A percentile compares a stretch with the other conserved stretches of the same genome.
phyloP scores from a whole-genome alignment of 1,140 invertebrate species.

The Leptonema lineaticorne region DNA sequence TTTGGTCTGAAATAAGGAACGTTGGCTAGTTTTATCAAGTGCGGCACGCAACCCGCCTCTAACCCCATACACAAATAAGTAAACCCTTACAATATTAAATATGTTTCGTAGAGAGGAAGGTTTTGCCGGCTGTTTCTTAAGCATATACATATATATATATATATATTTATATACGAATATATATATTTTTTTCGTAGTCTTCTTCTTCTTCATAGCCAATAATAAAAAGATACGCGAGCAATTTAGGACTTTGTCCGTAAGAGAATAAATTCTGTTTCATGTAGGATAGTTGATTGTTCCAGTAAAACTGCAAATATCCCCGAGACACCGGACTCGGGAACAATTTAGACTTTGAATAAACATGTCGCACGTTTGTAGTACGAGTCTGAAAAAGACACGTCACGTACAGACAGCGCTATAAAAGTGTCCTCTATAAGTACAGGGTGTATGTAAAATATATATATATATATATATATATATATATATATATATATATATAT shows the following conservation, averaged over 20 bases:
- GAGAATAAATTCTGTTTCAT: background rate
- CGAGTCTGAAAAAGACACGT: too few species aligned
- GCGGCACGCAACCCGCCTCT: background rate
- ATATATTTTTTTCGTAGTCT: background rate
- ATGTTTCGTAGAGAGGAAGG: background rate
- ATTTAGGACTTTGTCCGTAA: slow-evolving; percentile 23
- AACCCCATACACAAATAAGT: background rate
- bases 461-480: background rate
- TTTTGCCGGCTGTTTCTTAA: background rate
- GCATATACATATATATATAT: background rate
- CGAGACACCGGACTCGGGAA: background rate
- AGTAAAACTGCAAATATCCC: slow-evolving; percentile 12
- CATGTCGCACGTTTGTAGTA: too few species aligned
- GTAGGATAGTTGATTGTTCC: background rate
- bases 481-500: background rate
- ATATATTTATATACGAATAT: background rate
- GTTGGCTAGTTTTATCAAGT: slow-evolving; percentile 2
- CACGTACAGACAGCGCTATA: background rate
- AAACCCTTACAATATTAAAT: slow-evolving; percentile 12
- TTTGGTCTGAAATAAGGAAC: background rate
- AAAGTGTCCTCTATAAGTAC: background rate
- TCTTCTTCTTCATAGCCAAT: background rate
- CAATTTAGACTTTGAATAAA: background rate
- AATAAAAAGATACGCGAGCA: slow-evolving; percentile 27
- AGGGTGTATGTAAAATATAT: background rate